Evolutionary conservation across 1,140 invertebrate species (phyloP).

Genomic region (Pseudomyrmex dendroicus): DNA sequence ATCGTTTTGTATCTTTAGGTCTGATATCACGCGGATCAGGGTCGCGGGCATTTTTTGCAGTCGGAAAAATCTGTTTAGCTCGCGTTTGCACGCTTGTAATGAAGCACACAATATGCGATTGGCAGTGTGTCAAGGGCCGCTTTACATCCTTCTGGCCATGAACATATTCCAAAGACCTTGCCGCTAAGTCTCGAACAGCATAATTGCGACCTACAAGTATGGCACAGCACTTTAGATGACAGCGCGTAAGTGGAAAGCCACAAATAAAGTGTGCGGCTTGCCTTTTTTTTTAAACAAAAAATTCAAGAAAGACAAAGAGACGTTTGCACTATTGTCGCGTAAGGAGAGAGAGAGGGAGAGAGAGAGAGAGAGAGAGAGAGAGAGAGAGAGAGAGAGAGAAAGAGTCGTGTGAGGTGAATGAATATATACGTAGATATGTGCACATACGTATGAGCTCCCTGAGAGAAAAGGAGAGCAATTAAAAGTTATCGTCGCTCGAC

Average conservation of each 20-base stretch:
- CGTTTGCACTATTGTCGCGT: neutral
- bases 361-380: too few species aligned
- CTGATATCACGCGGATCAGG: slow-evolving; percentile 4
- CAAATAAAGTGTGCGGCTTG: neutral
- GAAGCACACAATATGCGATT: slow-evolving; percentile 1
- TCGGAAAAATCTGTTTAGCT: slow-evolving; percentile 15
- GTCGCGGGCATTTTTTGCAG: neutral
- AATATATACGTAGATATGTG: slow-evolving; percentile 28
- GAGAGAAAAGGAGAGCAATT: slow-evolving; percentile 10
- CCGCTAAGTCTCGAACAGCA: neutral
- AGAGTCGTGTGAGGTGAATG: neutral
- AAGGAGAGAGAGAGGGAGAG: neutral
- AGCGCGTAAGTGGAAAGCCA: too few species aligned
- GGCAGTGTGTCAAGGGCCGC: slow-evolving; percentile 69
- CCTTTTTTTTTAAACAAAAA: slow-evolving; percentile 2
- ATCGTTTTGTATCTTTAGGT: neutral
- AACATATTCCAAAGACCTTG: slow-evolving; percentile 49
- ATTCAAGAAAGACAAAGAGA: neutral
- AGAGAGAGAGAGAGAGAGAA: neutral
- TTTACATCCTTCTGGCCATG: slow-evolving; percentile 55
- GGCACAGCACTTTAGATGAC: too few species aligned
- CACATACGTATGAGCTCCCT: neutral
- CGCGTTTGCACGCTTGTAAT: slow-evolving; percentile 20
- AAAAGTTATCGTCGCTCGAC: slow-evolving; percentile 28
- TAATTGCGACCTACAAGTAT: neutral